A percentile compares a stretch with the other conserved stretches of the same genome.
These are phyloP conservation scores for Euglossa dilemma DNA, from an alignment of 1,140 invertebrate genomes.

Conservation along the genomic window DNA sequence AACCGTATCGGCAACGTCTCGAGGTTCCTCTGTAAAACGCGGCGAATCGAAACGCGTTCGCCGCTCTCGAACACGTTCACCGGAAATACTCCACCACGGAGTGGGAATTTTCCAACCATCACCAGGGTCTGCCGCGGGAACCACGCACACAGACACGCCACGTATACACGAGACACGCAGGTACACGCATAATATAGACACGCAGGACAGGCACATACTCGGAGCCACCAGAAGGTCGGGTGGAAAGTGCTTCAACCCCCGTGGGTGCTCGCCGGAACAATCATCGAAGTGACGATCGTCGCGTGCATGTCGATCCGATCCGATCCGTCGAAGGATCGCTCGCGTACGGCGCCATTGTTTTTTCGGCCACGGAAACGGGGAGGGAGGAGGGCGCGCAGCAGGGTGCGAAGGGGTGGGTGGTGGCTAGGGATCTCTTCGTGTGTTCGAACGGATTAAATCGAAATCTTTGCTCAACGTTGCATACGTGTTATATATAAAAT, in stretches of 20 bases:
- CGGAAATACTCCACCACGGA: background rate
- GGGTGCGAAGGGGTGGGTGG: background rate
- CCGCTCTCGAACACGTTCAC: background rate
- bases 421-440: conserved; percentile 51
- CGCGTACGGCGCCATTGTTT: background rate
- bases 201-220: background rate
- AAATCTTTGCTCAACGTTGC: conserved; percentile 69
- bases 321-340: background rate
- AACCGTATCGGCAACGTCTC: background rate
- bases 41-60: background rate
- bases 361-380: background rate
- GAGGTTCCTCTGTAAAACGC: conserved; percentile 8
- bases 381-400: too few relatives aligned
- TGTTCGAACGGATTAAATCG: conserved; percentile 66
- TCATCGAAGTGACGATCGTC: background rate
- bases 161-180: background rate
- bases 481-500: conserved; percentile 63
- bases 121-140: background rate
- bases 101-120: conserved; percentile 2
- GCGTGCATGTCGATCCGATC: background rate
- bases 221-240: background rate
- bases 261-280: background rate
- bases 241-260: too few relatives aligned
- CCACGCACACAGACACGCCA: background rate
- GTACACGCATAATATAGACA: background rate